Base-by-base conservation (phyloP, 2,888 invertebrate species). In the Drosophila robusta region DNA sequence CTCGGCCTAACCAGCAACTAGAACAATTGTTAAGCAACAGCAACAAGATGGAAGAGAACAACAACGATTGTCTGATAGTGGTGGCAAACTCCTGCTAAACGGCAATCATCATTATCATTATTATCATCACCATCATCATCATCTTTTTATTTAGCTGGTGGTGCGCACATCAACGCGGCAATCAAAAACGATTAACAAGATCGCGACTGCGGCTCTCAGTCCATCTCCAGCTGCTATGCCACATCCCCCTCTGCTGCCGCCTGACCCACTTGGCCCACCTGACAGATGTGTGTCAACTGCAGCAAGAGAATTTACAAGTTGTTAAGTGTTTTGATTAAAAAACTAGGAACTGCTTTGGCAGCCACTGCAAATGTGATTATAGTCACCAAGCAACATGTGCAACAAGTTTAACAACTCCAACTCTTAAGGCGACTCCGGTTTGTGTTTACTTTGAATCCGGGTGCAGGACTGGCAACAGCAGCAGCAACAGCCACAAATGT, bases 201-300 rank as follows among this genome's bases (percentile, higher is more conserved):
- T 87, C 85, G 75, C 75, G 68, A 46, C 62, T 58, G 50, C 66
- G 44, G 50, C 78, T 63, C 29, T 42, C 49, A 9, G 51, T 29
- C 38, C 50, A 39, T 14, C 44, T n/a, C 6, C 38, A 46, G 51
- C 50, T 42, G 55, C 38, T 49, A 49, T 47, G 36, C 32, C 52
- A 22, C 12, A 8, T 44, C 29, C 42, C 51, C 22, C 46, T 11
- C 42, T 42, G 46, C 45, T 49, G 50, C 36, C 50, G 77, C 66
- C 63, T 85, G 87, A 85, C 87, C 85, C 78, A 86, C 71, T 85
- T 85, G 64, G 68, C 51, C 57, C 69, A 62, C 67, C 73, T 86
- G 87, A 86, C 85, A 86, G 85, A 86, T 86, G 85, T 86, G 78
- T 86, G 85, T 86, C 85, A 86, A 85, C 85, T 76, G 82, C 72